Evolutionary conservation across 1,140 invertebrate genomes (phyloP).

Genomic region (Pararge aegeria): DNA sequence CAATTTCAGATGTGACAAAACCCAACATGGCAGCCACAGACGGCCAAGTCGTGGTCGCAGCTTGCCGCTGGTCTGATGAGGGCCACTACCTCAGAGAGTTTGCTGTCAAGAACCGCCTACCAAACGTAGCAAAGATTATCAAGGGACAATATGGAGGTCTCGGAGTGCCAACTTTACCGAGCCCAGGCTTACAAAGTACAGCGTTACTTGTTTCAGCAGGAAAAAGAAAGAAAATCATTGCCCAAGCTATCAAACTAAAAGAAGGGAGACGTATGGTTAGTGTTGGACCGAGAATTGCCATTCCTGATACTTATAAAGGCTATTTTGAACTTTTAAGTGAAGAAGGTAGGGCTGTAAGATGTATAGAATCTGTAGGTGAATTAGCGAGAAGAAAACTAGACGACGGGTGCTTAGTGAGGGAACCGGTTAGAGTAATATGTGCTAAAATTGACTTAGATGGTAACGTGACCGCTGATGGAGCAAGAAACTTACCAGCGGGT

Average conservation of each 20-base stretch:
- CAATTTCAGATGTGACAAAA: slow-evolving; percentile 69
- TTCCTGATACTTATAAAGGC: slow-evolving; percentile 93
- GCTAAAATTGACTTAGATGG: slow-evolving; percentile 84
- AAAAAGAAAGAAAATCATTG: slow-evolving; percentile 90
- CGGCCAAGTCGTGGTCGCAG: slow-evolving; percentile 90
- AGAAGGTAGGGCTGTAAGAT: slow-evolving; percentile 92
- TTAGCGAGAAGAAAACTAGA: slow-evolving; percentile 88
- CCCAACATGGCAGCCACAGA: slow-evolving; percentile 88
- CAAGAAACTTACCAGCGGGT: slow-evolving; percentile 86
- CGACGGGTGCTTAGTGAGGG: slow-evolving; percentile 91
- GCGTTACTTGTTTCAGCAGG: slow-evolving; percentile 91
- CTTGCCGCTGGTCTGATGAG: slow-evolving; percentile 91
- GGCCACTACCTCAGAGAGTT: slow-evolving; percentile 89
- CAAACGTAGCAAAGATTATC: slow-evolving; percentile 93
- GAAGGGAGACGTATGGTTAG: slow-evolving; percentile 89
- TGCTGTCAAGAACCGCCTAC: slow-evolving; percentile 88
- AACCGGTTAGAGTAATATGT: slow-evolving; percentile 90
- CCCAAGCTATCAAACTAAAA: slow-evolving; percentile 95
- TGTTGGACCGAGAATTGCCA: slow-evolving; percentile 90
- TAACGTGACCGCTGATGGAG: slow-evolving; percentile 85
- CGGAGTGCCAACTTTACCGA: slow-evolving; percentile 91
- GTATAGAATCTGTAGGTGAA: slow-evolving; percentile 93
- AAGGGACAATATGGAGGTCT: slow-evolving; percentile 95
- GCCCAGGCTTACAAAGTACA: slow-evolving; percentile 90
- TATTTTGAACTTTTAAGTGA: slow-evolving; percentile 97